Evolutionary conservation across 2,797 vertebrate species (phyloP).

Genomic region (Trachops cirrhosus): DNA sequence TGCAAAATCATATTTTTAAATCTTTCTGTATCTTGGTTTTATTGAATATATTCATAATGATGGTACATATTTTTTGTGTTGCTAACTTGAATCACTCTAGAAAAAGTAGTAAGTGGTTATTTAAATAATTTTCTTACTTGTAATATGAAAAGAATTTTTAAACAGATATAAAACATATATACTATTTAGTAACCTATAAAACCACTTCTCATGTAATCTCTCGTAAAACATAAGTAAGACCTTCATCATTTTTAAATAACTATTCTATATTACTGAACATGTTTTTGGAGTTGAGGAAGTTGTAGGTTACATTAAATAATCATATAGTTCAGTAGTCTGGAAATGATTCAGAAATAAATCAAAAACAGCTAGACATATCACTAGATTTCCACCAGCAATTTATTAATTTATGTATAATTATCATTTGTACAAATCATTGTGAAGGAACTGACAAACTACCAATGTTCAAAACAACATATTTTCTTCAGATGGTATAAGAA

Average conservation of each 20-base stretch:
- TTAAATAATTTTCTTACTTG: neutral
- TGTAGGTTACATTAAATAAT: constrained; percentile 25
- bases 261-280: neutral
- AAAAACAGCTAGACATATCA: constrained; percentile 60
- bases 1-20: neutral
- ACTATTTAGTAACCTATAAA: neutral
- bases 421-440: constrained; percentile 61
- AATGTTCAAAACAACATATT: constrained; percentile 57
- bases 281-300: neutral
- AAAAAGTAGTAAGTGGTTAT: neutral
- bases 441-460: constrained; percentile 31
- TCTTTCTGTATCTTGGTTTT: neutral
- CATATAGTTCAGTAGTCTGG: neutral
- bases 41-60: neutral
- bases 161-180: neutral
- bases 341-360: constrained; percentile 67
- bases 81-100: neutral
- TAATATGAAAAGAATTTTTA: neutral
- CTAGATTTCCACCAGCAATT: constrained; percentile 58
- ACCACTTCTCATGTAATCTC: neutral
- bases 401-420: constrained; percentile 74
- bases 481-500: neutral
- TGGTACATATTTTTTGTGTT: neutral
- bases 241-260: neutral
- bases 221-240: neutral